These are phyloP conservation scores for Listrodromus nycthemerus DNA, from an alignment of 2,888 invertebrate species.

Conservation along the genomic window DNA sequence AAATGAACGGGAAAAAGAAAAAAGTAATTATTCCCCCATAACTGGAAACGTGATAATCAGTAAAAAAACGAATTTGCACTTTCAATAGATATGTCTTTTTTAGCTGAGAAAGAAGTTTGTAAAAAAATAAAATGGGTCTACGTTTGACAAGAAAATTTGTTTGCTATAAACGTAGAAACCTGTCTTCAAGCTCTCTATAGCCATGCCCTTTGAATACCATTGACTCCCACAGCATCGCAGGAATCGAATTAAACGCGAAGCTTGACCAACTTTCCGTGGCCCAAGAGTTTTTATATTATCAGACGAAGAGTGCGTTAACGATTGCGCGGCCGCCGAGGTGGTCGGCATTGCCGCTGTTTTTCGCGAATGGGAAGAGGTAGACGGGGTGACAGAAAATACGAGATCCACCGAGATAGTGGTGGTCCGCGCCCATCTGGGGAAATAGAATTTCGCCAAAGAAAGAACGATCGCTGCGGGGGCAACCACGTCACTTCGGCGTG, in stretches of 20 bases:
- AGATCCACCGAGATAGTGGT: constrained; percentile 18
- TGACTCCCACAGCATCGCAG: constrained; percentile 28
- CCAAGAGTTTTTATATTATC: constrained; percentile 44
- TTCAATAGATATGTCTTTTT: not conserved
- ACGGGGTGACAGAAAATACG: constrained; percentile 13
- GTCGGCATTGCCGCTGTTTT: constrained; percentile 11
- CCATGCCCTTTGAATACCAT: not conserved
- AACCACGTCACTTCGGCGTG: not conserved
- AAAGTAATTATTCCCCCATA: not conserved
- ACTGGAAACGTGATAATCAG: not conserved
- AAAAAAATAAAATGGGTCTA: no score
- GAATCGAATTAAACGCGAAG: constrained; percentile 35
- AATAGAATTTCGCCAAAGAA: constrained; percentile 16
- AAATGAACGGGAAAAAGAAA: not conserved
- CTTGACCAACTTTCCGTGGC: constrained; percentile 49
- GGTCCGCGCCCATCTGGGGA: constrained; percentile 2
- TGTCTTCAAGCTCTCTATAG: not conserved
- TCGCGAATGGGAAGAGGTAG: not conserved
- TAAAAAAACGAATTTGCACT: not conserved
- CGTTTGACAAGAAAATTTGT: no score
- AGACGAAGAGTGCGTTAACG: constrained; percentile 25
- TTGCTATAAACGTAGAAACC: not conserved
- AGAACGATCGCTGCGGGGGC: constrained; percentile 11
- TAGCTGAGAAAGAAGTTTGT: no score
- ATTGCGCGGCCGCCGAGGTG: not conserved